These are phyloP conservation scores for Rhagoletis pomonella DNA, from an alignment of 1,140 invertebrate species.

Conservation along the genomic window DNA sequence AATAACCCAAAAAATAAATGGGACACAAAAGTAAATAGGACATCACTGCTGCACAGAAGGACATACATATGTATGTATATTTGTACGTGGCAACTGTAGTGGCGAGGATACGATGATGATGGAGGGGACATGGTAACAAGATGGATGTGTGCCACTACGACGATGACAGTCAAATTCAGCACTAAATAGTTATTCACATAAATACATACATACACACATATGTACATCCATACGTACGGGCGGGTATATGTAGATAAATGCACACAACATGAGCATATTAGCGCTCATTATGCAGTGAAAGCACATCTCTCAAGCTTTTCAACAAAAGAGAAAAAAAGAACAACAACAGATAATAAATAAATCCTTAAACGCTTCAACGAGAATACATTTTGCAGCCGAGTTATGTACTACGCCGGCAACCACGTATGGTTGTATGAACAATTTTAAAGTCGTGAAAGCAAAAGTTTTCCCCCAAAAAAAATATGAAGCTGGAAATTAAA, in stretches of 20 bases:
- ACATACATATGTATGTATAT: neutral
- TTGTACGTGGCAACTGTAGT: neutral
- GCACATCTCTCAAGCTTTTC: neutral
- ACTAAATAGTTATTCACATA: neutral
- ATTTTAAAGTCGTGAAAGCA: too few species aligned
- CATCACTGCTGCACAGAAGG: neutral
- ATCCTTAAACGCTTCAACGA: neutral
- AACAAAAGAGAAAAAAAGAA: neutral
- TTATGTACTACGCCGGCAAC: neutral
- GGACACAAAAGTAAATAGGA: slow-evolving; percentile 40
- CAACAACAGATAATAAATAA: neutral
- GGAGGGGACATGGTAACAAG: neutral
- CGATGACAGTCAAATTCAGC: neutral
- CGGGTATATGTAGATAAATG: too few species aligned
- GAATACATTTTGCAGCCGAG: neutral
- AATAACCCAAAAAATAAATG: slow-evolving; percentile 40
- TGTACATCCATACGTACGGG: neutral
- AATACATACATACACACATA: neutral
- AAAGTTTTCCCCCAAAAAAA: too few species aligned
- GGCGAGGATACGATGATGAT: neutral
- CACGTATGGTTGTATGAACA: too few species aligned
- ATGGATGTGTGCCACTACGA: neutral
- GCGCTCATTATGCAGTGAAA: slow-evolving; percentile 24
- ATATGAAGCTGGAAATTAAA: too few species aligned
- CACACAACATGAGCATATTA: neutral